Conservation (phyloP, 2,113 vertebrate species). For the Seriola dumerili region DNA sequence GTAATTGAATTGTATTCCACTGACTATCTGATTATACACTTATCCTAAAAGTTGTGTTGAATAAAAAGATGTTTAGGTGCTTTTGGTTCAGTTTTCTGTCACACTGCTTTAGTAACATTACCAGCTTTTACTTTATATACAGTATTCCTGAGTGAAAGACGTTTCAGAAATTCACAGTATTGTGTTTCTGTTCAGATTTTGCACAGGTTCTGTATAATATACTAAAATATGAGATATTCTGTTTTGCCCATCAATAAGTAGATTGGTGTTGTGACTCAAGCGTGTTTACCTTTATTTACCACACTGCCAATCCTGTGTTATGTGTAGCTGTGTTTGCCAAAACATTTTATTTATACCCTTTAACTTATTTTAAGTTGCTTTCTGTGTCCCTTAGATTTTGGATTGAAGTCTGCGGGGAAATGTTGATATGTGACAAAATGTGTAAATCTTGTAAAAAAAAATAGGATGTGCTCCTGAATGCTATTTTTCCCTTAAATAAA, state of each 20-base stretch:
- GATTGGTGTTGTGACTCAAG: constrained; percentile 2
- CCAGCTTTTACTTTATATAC: background rate
- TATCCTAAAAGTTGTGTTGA: constrained; percentile 11
- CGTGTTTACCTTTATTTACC: constrained; percentile 8
- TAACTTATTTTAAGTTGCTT: constrained; percentile 40
- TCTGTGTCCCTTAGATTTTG: constrained; percentile 14
- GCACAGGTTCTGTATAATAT: constrained; percentile 3
- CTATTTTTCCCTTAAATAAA: constrained; percentile 55
- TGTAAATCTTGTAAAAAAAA: constrained; percentile 48
- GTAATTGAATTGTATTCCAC: constrained; percentile 4
- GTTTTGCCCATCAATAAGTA: constrained; percentile 6
- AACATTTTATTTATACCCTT: constrained; percentile 34
- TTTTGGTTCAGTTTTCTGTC: background rate
- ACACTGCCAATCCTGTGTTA: constrained; percentile 42
- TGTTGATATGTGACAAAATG: background rate
- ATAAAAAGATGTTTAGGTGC: background rate
- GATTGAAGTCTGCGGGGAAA: background rate
- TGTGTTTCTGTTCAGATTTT: constrained; percentile 17
- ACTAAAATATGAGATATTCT: background rate
- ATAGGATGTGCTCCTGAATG: constrained; percentile 1
- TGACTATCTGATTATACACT: background rate
- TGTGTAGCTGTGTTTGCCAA: constrained; percentile 35
- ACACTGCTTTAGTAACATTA: background rate
- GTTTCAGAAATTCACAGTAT: background rate
- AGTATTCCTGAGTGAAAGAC: background rate